A percentile compares a stretch with the other conserved stretches of the same genome.
Evolutionary conservation across 2,797 vertebrate genomes (phyloP).

Genomic region (Podargus strigoides): DNA sequence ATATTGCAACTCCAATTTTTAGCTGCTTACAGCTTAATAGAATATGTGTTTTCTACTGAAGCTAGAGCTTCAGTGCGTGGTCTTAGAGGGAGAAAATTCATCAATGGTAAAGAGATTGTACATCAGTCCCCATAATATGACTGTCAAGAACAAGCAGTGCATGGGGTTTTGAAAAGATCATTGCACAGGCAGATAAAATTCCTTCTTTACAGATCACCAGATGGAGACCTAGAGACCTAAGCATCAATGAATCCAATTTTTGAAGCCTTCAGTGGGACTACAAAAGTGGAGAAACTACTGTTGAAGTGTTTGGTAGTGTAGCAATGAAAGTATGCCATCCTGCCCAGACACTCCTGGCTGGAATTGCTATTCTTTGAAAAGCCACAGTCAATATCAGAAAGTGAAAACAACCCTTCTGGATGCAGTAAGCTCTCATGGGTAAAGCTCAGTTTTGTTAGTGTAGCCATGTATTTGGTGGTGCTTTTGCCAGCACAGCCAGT

Average conservation of each 20-base stretch:
- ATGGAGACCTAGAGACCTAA: not conserved
- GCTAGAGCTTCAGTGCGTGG: not conserved
- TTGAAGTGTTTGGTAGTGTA: not conserved
- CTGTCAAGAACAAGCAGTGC: not conserved
- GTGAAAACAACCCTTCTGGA: not conserved
- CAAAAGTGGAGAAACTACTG: not conserved
- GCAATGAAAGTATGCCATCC: not conserved
- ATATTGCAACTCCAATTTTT: not conserved
- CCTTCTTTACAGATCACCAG: not conserved
- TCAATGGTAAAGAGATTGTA: not conserved
- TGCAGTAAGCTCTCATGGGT: rapidly evolving
- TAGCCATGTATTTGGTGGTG: not conserved
- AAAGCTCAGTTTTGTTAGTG: not conserved
- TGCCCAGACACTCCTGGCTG: not conserved
- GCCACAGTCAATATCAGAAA: not conserved
- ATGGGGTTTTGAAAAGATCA: slow-evolving; percentile 19
- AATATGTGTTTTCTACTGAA: not conserved
- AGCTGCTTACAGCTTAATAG: not conserved
- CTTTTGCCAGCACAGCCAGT: not conserved
- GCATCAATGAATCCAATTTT: not conserved
- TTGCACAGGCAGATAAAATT: slow-evolving; percentile 5
- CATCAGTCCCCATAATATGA: not conserved
- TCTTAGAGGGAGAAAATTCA: not conserved
- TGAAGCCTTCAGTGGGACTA: not conserved
- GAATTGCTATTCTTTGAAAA: not conserved